Percentiles rank a stretch among this genome's conserved stretches.
Evolutionary conservation across 1,140 invertebrate species (phyloP).

Genomic region (Trichonephila clavipes): DNA sequence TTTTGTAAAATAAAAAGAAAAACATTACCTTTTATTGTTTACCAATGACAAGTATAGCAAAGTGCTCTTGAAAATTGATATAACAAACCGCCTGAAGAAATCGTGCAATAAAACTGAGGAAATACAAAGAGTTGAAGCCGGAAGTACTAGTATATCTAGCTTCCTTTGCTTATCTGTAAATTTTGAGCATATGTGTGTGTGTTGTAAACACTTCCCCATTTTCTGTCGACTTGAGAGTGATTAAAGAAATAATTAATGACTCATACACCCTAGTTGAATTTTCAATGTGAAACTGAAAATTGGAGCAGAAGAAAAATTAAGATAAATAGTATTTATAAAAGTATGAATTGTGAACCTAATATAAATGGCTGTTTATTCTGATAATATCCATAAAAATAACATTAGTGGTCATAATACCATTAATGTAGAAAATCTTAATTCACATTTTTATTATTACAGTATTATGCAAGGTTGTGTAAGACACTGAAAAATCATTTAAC

Average conservation of each 20-base stretch:
- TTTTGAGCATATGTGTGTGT: not conserved
- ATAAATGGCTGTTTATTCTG: too few species aligned
- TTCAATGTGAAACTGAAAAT: not conserved
- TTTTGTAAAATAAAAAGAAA: not conserved
- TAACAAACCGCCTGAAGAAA: not conserved
- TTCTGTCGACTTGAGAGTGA: not conserved
- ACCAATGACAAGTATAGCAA: not conserved
- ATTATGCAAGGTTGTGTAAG: too few species aligned
- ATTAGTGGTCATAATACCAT: too few species aligned
- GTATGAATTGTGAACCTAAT: too few species aligned
- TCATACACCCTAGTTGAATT: not conserved
- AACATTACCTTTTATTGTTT: not conserved
- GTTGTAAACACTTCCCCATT: slow-evolving; percentile 13
- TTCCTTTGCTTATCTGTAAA: slow-evolving; percentile 56
- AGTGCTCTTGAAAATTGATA: not conserved
- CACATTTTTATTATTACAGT: too few species aligned
- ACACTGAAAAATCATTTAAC: too few species aligned
- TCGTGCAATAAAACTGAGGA: not conserved
- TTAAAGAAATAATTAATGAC: slow-evolving; percentile 12
- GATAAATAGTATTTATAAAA: too few species aligned
- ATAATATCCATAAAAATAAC: too few species aligned
- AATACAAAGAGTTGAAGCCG: slow-evolving; percentile 31
- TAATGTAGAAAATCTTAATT: too few species aligned
- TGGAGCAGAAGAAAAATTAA: too few species aligned
- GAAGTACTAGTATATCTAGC: slow-evolving; percentile 12